A percentile compares a stretch with the other conserved stretches of the same genome.
Evolutionary conservation across 2,113 vertebrate species (phyloP).

Genomic region (Mionectes macconnelli): DNA sequence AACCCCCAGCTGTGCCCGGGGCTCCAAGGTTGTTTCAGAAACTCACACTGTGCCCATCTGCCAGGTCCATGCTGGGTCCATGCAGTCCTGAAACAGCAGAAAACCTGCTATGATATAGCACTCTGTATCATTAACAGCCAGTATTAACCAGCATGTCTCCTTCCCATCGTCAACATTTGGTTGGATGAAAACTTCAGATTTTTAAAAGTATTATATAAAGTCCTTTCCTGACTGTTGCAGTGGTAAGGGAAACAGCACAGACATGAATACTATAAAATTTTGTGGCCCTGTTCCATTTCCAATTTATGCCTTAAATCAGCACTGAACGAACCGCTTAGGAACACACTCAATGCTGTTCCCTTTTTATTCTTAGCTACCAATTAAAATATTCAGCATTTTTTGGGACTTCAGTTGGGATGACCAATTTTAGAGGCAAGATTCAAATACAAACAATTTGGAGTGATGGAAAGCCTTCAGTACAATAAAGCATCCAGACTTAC

Average conservation of each 20-base stretch:
- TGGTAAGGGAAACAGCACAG: not conserved
- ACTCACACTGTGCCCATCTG: not conserved
- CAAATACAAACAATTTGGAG: not conserved
- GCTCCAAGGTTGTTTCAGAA: not conserved
- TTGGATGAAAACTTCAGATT: not conserved
- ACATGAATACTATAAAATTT: not conserved
- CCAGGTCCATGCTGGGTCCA: fast-evolving
- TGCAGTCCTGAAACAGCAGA: not conserved
- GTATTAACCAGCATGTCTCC: not conserved
- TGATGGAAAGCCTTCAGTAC: not conserved
- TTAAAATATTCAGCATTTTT: not conserved
- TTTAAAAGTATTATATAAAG: not conserved
- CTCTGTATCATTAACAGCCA: not conserved
- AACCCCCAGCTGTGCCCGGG: not conserved
- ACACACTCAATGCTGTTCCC: not conserved
- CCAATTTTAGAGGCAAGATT: not conserved
- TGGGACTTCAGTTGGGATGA: not conserved
- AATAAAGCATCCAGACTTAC: not conserved
- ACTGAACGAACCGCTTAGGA: not conserved
- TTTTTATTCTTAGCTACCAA: not conserved
- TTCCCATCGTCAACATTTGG: not conserved
- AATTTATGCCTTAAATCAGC: not conserved
- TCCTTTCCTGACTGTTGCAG: not conserved
- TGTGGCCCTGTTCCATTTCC: not conserved
- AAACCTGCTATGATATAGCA: not conserved